These are phyloP conservation scores for Lissonota sp. DNA, from an alignment of 2,888 invertebrate genomes.

Conservation along the genomic window DNA sequence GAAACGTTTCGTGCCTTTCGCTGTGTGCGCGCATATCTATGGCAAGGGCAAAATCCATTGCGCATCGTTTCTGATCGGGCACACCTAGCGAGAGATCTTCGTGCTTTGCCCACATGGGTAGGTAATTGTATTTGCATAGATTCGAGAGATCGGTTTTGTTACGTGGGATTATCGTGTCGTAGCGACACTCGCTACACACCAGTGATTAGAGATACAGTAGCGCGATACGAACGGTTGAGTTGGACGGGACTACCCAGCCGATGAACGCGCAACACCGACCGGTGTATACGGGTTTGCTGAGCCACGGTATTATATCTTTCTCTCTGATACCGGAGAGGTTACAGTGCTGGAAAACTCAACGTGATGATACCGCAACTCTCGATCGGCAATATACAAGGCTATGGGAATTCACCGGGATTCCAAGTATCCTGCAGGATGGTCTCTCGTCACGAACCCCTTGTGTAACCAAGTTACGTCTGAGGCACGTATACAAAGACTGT, in stretches of 20 bases:
- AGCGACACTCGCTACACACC: constrained; percentile 64
- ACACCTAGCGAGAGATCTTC: constrained; percentile 8
- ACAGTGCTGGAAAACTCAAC: constrained; percentile 9
- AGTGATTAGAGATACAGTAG: constrained; percentile 75
- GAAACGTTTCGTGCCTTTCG: constrained; percentile 27
- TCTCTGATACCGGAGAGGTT: constrained; percentile 3
- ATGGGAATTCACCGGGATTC: constrained; percentile 8
- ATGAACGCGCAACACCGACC: constrained; percentile 8
- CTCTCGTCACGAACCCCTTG: constrained; percentile 55
- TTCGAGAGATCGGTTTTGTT: constrained; percentile 77
- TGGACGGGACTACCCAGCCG: constrained; percentile 33
- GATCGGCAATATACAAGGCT: constrained; percentile 32
- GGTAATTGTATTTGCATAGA: constrained; percentile 81
- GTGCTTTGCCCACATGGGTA: constrained; percentile 62
- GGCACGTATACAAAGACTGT: constrained; percentile 41
- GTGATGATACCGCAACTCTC: constrained; percentile 31
- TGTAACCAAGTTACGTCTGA: constrained; percentile 36
- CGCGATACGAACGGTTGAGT: constrained; percentile 54
- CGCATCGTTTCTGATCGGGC: constrained; percentile 20
- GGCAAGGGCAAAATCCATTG: not conserved
- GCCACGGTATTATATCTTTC: constrained; percentile 9
- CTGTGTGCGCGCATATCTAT: too few relatives aligned
- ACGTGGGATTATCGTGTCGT: constrained; percentile 74
- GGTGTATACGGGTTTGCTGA: constrained; percentile 33
- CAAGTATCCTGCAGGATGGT: constrained; percentile 41